A percentile compares a stretch with the other conserved stretches of the same genome.
phyloP scores from a whole-genome alignment of 2,888 invertebrate species.

The Tachina grossa region DNA sequence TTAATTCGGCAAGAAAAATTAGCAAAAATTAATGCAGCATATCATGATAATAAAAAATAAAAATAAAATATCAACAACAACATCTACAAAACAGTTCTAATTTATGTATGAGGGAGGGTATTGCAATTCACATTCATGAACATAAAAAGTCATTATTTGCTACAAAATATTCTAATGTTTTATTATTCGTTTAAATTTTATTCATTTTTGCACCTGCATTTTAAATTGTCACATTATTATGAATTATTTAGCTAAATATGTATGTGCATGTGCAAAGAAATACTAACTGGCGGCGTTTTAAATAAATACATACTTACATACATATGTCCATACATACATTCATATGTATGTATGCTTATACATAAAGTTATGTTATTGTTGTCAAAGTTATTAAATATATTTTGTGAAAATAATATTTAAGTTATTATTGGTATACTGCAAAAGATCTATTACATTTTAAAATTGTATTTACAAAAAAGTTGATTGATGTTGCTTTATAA shows the following conservation, averaged over 20 bases:
- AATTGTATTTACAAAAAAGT: not conserved
- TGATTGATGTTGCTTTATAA: too few relatives aligned
- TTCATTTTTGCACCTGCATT: conserved; percentile 67
- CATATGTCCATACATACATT: too few relatives aligned
- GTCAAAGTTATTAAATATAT: conserved; percentile 30
- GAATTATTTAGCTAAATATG: conserved; percentile 35
- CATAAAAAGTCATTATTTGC: conserved; percentile 24
- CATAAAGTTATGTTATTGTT: conserved; percentile 4
- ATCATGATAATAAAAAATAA: conserved; percentile 55
- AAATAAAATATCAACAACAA: not conserved
- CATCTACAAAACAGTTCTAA: conserved; percentile 47
- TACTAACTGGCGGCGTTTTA: conserved; percentile 51
- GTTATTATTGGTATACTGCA: not conserved
- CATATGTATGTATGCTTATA: too few relatives aligned
- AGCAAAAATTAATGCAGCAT: conserved; percentile 70
- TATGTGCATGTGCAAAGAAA: not conserved
- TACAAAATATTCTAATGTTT: conserved; percentile 52
- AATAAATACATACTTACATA: conserved; percentile 5
- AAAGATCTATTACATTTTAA: conserved; percentile 30
- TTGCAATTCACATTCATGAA: conserved; percentile 45
- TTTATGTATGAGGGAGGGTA: conserved; percentile 67
- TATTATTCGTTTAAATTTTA: conserved; percentile 46
- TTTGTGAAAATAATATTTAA: not conserved
- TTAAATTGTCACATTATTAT: conserved; percentile 62
- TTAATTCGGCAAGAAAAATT: conserved; percentile 66